Base-by-base conservation (phyloP, 2,888 invertebrate genomes). In the Ariolimax columbianus region DNA sequence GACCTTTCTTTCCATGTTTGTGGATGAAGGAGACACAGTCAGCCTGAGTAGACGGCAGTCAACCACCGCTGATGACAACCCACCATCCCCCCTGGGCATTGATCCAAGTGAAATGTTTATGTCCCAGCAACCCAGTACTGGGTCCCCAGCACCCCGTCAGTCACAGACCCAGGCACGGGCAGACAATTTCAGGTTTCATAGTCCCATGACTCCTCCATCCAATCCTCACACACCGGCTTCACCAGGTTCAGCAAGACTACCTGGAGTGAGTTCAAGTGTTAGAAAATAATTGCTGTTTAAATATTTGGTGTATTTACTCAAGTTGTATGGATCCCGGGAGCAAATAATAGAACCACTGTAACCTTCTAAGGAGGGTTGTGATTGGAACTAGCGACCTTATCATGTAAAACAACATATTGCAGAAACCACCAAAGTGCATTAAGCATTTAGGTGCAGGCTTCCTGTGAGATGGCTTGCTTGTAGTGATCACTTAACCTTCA, bases 41-140 rank as follows among this genome's bases (percentile, higher is more conserved):
- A 96, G 97, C 70, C 97, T 96, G 90, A 91, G 92, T 51, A 95
- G 97, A n/a, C 94, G 96, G 0, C 95, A 97, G 85, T 97, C 98
- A 0, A 96, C 98, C 89, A 97, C 97, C 1, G 98, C 98, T 93
- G 98, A 99, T 92, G 98, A 99, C 92, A 98, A 98, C 95, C 98
- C 98, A 0, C 97, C 98, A 0, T 98, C 98, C 0, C 98, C 98
- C 0, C 96, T 98, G 90, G 96, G 97, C 0, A 96, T 97, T 93
- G 93, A 94, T 85, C 87, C 92, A 51, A 90, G 92, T 86, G 97
- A 97, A 94, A 96, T 96, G 89, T 95, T 94, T 87, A 89, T 94
- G 88, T 90, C 92, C n/a, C 90, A 91, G 72, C 72, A 88, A 87
- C 84, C 90, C 87, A 79, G 87, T 87, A 30, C 86, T 43, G 88